Evolutionary conservation across 1,140 invertebrate species (phyloP), one percentile per base, ranked within the genome.

Genomic region (Euura saliciscinereae): DNA sequence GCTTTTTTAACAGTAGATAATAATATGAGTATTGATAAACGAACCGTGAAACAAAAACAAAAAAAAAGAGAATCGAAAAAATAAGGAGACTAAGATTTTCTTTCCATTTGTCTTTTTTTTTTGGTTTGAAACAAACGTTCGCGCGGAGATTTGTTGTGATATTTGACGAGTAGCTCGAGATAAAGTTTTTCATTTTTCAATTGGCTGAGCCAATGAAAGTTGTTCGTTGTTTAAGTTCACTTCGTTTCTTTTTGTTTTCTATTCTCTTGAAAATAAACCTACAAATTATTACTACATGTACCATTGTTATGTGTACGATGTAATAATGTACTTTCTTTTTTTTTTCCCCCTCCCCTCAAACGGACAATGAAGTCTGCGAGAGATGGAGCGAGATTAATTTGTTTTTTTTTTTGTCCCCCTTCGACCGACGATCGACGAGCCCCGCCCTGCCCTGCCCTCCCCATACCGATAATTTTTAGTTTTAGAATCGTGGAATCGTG

Each of bases 61-160:
- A 28, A 28, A 28, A 28, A 28, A 28, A 28, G 28, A 28, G 28
- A 28, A 28, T 28, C 28, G 28, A 28, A 28, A 28, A 28, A 28
- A 28, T 28, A 28, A 28, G 28, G 28, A 28, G 28, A 28, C 28
- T 28, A 28, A 28, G 28, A 28, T 28, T 28, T 28, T 28, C 28
- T 28, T 28, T 28, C 28, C 28, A 28, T 28, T 28, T 28, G 28
- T 28, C 28, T 28, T 28, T 28, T 28, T 28, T 28, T 28, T 28
- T 28, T 28, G 28, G 28, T 28, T 28, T 28, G 28, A 28, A 28
- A 28, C 28, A 11, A 6, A 69, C 59, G 67, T 44, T 72, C 28
- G 28, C 28, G 77, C 76, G 75, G 76, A 67, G 78, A 77, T 81
- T 78, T 82, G 77, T 82, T 86, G 84, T 86, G 84, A 85, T 86